These are phyloP conservation scores for Sylvia atricapilla DNA, from an alignment of 2,113 vertebrate species.

Conservation along the genomic window DNA sequence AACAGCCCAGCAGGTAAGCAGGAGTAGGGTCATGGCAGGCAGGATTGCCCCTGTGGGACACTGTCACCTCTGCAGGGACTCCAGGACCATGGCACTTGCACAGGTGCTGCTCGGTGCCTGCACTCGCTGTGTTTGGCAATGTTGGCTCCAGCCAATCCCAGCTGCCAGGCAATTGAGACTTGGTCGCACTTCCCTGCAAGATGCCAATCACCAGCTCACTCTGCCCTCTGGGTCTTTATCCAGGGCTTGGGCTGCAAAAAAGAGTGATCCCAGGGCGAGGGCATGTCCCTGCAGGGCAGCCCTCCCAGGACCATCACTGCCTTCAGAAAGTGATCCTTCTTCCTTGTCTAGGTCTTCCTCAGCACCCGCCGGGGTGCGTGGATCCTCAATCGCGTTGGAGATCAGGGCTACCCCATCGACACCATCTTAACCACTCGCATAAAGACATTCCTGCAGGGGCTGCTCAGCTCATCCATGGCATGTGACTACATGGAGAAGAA, in stretches of 20 bases:
- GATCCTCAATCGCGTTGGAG: constrained; percentile 79
- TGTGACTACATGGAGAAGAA: constrained; percentile 65
- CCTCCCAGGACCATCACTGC: neutral
- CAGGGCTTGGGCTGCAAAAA: neutral
- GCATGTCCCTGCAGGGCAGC: rapidly evolving
- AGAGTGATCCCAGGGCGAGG: neutral
- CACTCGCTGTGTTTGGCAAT: rapidly evolving
- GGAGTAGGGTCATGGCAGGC: rapidly evolving
- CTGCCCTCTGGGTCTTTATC: neutral
- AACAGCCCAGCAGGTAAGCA: constrained; percentile 81
- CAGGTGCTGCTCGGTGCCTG: rapidly evolving
- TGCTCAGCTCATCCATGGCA: neutral
- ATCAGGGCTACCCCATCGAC: constrained; percentile 50
- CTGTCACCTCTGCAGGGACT: neutral
- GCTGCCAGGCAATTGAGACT: neutral
- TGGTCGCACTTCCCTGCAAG: rapidly evolving
- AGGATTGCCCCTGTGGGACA: neutral
- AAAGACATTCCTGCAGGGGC: neutral
- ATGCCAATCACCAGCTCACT: neutral
- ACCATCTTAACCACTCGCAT: neutral
- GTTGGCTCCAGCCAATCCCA: neutral
- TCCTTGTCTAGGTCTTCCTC: constrained; percentile 83
- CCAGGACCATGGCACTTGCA: neutral
- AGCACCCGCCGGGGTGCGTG: constrained; percentile 86
- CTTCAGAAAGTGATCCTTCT: neutral